phyloP scores from a whole-genome alignment of 2,113 vertebrate genomes.

The Regulus satrapa region DNA sequence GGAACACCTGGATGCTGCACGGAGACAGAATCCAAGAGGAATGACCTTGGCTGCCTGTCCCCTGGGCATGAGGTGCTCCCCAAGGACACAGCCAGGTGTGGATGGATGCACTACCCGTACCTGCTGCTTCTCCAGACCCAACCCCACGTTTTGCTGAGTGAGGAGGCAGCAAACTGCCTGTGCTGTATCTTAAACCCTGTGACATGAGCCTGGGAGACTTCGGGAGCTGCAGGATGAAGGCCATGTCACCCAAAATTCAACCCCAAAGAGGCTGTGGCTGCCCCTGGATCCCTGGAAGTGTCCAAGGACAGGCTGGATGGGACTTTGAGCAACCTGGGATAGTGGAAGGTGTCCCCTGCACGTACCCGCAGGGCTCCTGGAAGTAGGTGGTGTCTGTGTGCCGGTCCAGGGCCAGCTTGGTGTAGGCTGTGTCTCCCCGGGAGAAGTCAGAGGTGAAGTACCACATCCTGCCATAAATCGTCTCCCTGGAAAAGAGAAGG shows the following conservation, averaged over 20 bases:
- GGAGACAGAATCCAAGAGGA: background rate
- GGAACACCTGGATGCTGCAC: slow-evolving; percentile 89
- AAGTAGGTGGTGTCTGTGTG: slow-evolving; percentile 93
- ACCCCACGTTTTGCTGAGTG: background rate
- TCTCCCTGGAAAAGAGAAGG: slow-evolving; percentile 76
- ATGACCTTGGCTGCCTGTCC: background rate
- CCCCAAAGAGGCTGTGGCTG: background rate
- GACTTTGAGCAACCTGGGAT: background rate
- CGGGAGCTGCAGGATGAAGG: background rate
- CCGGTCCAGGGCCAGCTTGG: slow-evolving; percentile 85
- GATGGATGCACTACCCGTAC: background rate
- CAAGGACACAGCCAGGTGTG: accelerated
- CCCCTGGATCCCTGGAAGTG: background rate
- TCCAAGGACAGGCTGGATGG: background rate
- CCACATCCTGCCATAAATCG: slow-evolving; percentile 91
- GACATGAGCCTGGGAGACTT: accelerated
- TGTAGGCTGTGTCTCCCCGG: slow-evolving; percentile 89
- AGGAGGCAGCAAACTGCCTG: background rate
- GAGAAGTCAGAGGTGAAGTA: slow-evolving; percentile 90
- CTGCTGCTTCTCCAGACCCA: accelerated
- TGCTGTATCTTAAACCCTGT: background rate
- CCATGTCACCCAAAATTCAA: background rate
- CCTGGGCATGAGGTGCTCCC: accelerated
- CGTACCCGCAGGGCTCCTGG: slow-evolving; percentile 92
- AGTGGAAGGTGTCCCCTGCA: background rate